Base-by-base conservation (phyloP, 1,140 invertebrate genomes). In the Eriocheir sinensis region DNA sequence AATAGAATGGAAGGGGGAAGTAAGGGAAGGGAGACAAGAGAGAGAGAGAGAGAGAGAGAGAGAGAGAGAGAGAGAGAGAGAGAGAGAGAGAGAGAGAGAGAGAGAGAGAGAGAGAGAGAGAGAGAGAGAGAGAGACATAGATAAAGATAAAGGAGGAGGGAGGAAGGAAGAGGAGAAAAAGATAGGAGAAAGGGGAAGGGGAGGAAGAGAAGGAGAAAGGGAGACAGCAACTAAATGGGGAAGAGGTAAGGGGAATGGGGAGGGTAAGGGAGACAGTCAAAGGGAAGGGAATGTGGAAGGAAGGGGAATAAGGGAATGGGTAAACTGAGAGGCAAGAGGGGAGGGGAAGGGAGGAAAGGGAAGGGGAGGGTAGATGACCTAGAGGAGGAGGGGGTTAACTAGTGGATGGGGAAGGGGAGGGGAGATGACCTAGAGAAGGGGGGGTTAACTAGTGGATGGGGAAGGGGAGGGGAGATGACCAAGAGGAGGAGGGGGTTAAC, bases 81-180 rank as follows among this genome's bases (percentile, higher is more conserved):
- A 81, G 32, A n/a, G 32, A 81, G 32, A n/a, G 79, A 81, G 27
- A n/a, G 79, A 81, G 79, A n/a, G 79, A 81, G 79, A n/a, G 27
- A 81, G 79, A n/a, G 27, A 81, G 79, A n/a, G 27, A 81, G 32
- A n/a, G 27, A 81, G 79, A n/a, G 27, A 81, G 79, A n/a, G 27
- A 81, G 79, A n/a, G 27, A 81, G 79, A n/a, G 27, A 81, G 79
- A n/a, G 27, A 81, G 79, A n/a, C 3, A 81, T 4, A n/a, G 27
- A 81, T 4, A n/a, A 34, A 81, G 79, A n/a, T 4, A 34, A n/a
- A n/a, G 27, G 27, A 27, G 32, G 27, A 81, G 32, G 79, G 27
- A 34, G 32, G 79, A 81, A 27, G 32, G 79, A 81, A 34, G 4
- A 27, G 27, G 27, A 9, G 79, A 81, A 34, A 9, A 27, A 81